A percentile compares a stretch with the other conserved stretches of the same genome.
Conservation (phyloP, 2,888 invertebrate genomes). For the Pyralis farinalis region DNA sequence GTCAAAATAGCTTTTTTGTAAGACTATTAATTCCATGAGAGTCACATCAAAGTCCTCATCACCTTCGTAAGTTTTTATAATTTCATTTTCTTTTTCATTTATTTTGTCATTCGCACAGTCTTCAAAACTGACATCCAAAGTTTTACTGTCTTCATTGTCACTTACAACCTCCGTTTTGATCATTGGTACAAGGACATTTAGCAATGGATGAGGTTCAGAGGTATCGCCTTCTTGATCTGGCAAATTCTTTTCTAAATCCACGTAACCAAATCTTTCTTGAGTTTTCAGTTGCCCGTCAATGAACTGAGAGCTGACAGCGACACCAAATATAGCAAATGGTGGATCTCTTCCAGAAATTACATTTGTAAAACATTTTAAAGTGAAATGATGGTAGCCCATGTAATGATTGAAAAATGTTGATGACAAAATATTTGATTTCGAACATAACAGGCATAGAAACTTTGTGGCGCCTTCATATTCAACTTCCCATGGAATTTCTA, state of each 20-base stretch:
- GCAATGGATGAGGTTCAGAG: conserved; percentile 20
- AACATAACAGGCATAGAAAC: conserved; percentile 60
- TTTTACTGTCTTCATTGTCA: conserved; percentile 24
- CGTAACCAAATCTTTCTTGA: conserved; percentile 50
- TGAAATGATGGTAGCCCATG: conserved; percentile 69
- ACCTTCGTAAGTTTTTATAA: conserved; percentile 48
- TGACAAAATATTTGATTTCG: conserved; percentile 44
- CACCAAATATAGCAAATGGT: conserved; percentile 60
- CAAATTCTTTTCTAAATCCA: conserved; percentile 46
- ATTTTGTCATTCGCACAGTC: conserved; percentile 10
- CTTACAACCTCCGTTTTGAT: conserved; percentile 37
- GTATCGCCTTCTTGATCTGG: conserved; percentile 15
- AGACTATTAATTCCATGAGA: conserved; percentile 58
- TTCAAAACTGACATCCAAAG: neutral
- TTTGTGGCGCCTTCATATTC: conserved; percentile 46
- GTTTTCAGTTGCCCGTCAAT: conserved; percentile 51
- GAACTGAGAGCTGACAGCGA: conserved; percentile 58
- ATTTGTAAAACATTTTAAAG: conserved; percentile 63
- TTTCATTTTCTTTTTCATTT: conserved; percentile 23
- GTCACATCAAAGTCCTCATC: conserved; percentile 72
- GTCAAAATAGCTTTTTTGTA: conserved; percentile 64
- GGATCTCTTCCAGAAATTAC: conserved; percentile 56
- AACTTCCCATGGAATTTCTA: conserved; percentile 55
- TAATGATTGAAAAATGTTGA: conserved; percentile 63
- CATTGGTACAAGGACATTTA: conserved; percentile 37